phyloP scores from a whole-genome alignment of 2,797 vertebrate genomes.

The Neosilurus hyrtlii region DNA sequence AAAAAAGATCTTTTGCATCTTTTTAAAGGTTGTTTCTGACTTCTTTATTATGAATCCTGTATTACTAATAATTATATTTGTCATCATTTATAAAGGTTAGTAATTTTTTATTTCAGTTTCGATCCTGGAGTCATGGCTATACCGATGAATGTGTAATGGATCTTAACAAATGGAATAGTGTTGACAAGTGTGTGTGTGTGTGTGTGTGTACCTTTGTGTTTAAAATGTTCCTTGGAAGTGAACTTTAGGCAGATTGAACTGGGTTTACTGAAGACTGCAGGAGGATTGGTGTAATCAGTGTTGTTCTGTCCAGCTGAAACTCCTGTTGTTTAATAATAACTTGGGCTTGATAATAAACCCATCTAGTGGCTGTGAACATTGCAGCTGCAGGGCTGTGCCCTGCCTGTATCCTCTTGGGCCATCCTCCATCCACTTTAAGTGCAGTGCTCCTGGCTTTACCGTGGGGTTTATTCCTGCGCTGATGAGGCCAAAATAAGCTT shows the following conservation, averaged over 20 bases:
- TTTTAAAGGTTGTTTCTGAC: not conserved
- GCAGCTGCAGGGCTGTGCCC: slow-evolving; percentile 24
- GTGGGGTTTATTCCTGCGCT: slow-evolving; percentile 17
- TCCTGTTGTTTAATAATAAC: not conserved
- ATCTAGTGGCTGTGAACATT: slow-evolving; percentile 18
- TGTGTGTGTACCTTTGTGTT: not conserved
- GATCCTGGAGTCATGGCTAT: not conserved
- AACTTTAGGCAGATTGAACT: slow-evolving; percentile 1
- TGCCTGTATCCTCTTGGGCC: not conserved
- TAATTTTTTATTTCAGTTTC: not conserved
- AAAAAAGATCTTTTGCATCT: not conserved
- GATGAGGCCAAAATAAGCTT: slow-evolving; percentile 14
- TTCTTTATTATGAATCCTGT: not conserved
- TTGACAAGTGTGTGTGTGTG: no score
- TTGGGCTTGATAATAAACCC: slow-evolving; percentile 19
- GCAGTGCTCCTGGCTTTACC: not conserved
- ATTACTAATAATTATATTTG: no score
- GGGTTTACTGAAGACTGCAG: slow-evolving; percentile 15
- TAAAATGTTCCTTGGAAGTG: not conserved
- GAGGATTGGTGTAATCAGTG: slow-evolving; percentile 3
- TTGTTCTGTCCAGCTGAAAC: slow-evolving; percentile 3
- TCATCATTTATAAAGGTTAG: not conserved
- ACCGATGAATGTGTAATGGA: no score
- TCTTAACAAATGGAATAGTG: no score
- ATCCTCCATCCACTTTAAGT: not conserved